A percentile compares a stretch with the other conserved stretches of the same genome.
Conservation (phyloP, 2,888 invertebrate species). For the Agapostemon virescens region DNA sequence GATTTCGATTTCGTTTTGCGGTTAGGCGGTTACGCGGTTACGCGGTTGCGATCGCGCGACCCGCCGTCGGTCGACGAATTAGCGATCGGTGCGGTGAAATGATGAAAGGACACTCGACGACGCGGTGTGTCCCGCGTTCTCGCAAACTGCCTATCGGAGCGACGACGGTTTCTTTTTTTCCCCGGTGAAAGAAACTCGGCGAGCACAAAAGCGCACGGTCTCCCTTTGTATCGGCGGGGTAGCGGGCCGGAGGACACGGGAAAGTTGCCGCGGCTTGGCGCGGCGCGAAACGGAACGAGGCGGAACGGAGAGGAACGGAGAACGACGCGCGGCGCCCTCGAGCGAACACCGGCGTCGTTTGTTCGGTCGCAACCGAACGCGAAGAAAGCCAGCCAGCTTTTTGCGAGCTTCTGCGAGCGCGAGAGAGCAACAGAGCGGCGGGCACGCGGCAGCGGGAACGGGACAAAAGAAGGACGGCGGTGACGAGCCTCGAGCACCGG, state of each 20-base stretch:
- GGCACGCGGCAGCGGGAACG: slow-evolving; percentile 6
- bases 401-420: neutral
- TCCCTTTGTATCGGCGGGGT: slow-evolving; percentile 23
- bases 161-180: slow-evolving; percentile 15
- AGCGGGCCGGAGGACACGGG: neutral
- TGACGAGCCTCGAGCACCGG: slow-evolving; percentile 31
- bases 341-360: slow-evolving; percentile 34
- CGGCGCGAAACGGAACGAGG: neutral
- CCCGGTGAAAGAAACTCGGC: slow-evolving; percentile 5
- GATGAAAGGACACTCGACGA: neutral
- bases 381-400: slow-evolving; percentile 40
- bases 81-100: neutral
- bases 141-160: neutral
- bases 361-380: slow-evolving; percentile 20
- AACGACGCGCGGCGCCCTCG: slow-evolving; percentile 33
- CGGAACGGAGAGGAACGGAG: too few species aligned
- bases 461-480: neutral
- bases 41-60: neutral
- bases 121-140: neutral
- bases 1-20: neutral
- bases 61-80: neutral
- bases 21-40: neutral
- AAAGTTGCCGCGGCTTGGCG: neutral
- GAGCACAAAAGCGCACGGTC: slow-evolving; percentile 15
- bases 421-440: neutral